These are phyloP conservation scores for Rostratula benghalensis DNA, from an alignment of 2,113 vertebrate species.

Conservation along the genomic window DNA sequence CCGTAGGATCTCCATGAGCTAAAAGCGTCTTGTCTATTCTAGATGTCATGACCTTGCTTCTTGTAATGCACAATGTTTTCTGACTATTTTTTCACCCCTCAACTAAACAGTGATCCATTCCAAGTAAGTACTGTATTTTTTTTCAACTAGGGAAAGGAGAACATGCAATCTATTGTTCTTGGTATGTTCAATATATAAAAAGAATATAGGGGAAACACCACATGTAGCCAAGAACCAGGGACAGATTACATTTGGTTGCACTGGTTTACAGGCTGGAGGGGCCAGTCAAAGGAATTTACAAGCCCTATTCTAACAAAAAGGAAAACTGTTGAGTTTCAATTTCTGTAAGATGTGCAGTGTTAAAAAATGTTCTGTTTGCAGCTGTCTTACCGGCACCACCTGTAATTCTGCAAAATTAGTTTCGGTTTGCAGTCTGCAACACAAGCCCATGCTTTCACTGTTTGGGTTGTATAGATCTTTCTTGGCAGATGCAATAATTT, in stretches of 20 bases:
- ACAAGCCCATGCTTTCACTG: not conserved
- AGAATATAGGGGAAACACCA: not conserved
- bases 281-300: not conserved
- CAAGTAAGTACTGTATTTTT: not conserved
- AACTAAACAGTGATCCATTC: not conserved
- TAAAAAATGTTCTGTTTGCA: not conserved
- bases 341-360: not conserved
- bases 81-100: not conserved
- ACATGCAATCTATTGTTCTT: not conserved
- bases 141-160: not conserved
- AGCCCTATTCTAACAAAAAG: not conserved
- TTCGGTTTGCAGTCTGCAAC: slow-evolving; percentile 18
- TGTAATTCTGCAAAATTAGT: slow-evolving; percentile 39
- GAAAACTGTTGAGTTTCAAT: not conserved
- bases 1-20: not conserved
- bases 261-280: not conserved
- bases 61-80: not conserved
- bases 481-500: not conserved
- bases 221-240: not conserved
- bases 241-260: not conserved
- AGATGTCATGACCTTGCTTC: not conserved
- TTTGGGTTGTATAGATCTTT: not conserved
- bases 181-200: not conserved
- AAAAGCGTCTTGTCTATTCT: not conserved
- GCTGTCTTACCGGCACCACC: not conserved